A percentile compares a stretch with the other conserved stretches of the same genome.
Conservation (phyloP, 2,797 vertebrate species). For the Rachycentron canadum region DNA sequence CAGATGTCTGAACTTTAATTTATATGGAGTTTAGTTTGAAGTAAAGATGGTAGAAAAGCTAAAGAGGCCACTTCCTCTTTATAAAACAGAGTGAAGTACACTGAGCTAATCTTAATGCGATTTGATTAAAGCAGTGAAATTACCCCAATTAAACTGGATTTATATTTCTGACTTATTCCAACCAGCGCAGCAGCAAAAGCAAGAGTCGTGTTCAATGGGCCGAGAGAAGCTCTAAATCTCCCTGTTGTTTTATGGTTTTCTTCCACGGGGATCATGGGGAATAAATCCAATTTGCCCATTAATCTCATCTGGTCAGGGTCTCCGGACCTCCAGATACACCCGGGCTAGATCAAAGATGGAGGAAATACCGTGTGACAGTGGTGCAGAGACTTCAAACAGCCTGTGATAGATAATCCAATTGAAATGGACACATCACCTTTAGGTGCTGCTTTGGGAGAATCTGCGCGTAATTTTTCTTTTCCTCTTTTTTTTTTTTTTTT, state of each 20-base stretch:
- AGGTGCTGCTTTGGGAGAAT: conserved; percentile 72
- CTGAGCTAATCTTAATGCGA: conserved; percentile 23
- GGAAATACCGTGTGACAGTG: conserved; percentile 80
- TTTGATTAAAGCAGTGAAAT: conserved; percentile 22
- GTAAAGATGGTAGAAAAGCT: too few relatives aligned
- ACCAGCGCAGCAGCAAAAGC: conserved; percentile 41
- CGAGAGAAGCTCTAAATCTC: conserved; percentile 44
- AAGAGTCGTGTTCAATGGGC: conserved; percentile 41
- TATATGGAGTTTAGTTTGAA: too few relatives aligned
- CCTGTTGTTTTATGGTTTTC: conserved; percentile 71
- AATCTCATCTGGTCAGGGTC: conserved; percentile 77
- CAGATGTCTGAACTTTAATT: too few relatives aligned
- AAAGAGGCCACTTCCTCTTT: background rate
- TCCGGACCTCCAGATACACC: conserved; percentile 67
- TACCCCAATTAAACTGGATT: conserved; percentile 47
- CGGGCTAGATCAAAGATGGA: conserved; percentile 82
- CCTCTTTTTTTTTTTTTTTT: background rate
- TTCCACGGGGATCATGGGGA: conserved; percentile 77
- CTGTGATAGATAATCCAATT: conserved; percentile 77
- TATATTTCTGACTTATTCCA: conserved; percentile 24
- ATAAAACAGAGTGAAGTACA: background rate
- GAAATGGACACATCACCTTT: conserved; percentile 76
- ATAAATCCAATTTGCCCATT: conserved; percentile 80
- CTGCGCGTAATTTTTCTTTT: background rate
- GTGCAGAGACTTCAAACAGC: conserved; percentile 79